These are phyloP conservation scores for Eueremaeus valkanovi DNA, from an alignment of 2,888 invertebrate genomes.

Conservation along the genomic window DNA sequence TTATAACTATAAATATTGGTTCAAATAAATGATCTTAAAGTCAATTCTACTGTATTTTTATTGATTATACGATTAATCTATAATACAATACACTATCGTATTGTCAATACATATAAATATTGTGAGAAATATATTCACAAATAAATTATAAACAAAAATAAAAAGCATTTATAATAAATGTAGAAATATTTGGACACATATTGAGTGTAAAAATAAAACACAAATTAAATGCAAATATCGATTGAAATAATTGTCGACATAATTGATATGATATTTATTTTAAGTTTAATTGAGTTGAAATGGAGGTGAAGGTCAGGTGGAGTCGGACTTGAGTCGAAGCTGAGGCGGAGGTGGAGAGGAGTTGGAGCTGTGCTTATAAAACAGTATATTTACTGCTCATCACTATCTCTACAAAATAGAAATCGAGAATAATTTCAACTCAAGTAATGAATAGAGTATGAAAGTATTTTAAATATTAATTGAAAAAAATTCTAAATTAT, in stretches of 20 bases:
- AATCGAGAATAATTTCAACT: neutral
- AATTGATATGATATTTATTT: neutral
- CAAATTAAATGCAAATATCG: neutral
- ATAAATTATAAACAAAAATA: neutral
- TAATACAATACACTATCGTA: neutral
- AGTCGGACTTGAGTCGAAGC: neutral
- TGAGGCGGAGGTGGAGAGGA: conserved; percentile 1
- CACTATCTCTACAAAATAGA: neutral
- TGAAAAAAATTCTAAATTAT: too few relatives aligned
- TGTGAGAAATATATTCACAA: neutral
- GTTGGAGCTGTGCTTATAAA: neutral
- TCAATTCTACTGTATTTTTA: too few relatives aligned
- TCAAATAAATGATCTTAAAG: too few relatives aligned
- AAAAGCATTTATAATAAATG: too few relatives aligned
- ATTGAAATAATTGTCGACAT: neutral
- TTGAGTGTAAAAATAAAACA: neutral
- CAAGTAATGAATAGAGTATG: neutral
- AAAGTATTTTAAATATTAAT: neutral
- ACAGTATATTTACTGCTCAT: too few relatives aligned
- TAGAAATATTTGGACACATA: neutral
- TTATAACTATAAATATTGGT: too few relatives aligned
- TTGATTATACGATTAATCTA: too few relatives aligned
- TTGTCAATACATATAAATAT: too few relatives aligned
- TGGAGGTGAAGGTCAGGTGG: neutral
- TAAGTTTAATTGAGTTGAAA: neutral